Evolutionary conservation across 2,797 vertebrate genomes (phyloP).

Genomic region (Antrozous pallidus): DNA sequence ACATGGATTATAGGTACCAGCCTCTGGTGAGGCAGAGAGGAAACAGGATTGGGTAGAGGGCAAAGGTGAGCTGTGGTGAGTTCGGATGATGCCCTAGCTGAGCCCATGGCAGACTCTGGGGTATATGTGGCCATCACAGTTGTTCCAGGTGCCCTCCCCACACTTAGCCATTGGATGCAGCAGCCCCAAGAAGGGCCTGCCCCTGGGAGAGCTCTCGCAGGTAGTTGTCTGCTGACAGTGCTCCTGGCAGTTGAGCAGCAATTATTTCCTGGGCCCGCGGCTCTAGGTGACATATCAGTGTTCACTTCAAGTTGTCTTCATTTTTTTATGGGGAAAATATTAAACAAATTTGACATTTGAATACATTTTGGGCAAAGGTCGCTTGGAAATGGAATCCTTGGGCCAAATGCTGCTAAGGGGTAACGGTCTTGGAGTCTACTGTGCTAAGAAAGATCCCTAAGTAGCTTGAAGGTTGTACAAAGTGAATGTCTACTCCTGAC

Average conservation of each 20-base stretch:
- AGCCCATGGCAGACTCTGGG: background rate
- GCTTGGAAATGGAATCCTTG: background rate
- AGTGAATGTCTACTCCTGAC: background rate
- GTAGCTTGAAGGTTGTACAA: background rate
- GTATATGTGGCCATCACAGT: background rate
- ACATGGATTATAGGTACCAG: background rate
- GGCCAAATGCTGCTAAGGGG: background rate
- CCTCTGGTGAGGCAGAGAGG: background rate
- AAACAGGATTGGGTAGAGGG: background rate
- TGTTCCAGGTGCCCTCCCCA: background rate
- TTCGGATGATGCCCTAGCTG: background rate
- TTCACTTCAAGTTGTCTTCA: fast-evolving
- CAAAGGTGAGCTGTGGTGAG: background rate
- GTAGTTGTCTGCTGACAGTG: no score
- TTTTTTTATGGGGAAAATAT: background rate
- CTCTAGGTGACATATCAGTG: no score
- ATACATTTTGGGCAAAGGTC: background rate
- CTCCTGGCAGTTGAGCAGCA: background rate
- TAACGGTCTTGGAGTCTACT: background rate
- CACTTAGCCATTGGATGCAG: fast-evolving
- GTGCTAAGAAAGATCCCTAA: no score
- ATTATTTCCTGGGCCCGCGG: background rate
- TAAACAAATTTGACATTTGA: background rate
- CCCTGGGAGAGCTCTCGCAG: no score
- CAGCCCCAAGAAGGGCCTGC: no score